Base-by-base conservation (phyloP, 1,140 invertebrate genomes). In the Pissodes strobi region DNA sequence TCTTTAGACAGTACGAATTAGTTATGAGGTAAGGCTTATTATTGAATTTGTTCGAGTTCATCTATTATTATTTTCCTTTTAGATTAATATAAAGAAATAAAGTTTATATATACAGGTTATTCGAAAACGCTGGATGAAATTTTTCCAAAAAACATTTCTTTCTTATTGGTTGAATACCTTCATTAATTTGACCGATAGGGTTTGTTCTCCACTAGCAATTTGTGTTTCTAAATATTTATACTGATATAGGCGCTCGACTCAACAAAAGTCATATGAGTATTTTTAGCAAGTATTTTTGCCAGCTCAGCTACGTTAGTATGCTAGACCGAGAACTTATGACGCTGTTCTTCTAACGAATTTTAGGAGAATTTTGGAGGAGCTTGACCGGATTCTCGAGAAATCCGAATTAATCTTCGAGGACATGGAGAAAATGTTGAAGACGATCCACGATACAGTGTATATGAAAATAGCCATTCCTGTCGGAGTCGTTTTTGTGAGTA, bases 1-100 rank as follows among this genome's bases (percentile, higher is more conserved):
- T 83, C 22, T 82, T 81, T 68, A 81, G 87, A 8, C 87, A 89
- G 66, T 83, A 85, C 66, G 87, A 89, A 73, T 76, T 87, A 51
- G 81, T 80, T 38, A 71, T 82, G 1, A 81, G 82, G 82, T 82
- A 53, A 46, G 46, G 13, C 46, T 18, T 41, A 52, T 13, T 39
- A 23, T 10, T 6, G 12, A 5, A 38, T 46, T 12, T 22, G 1
- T 46, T 3, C 4, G 9, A 5, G 25, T 27, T 27, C 25, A 27
- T 27, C 25, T 27, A 27, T 9, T 27, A 27, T 27, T 27, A 27
- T 27, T 27, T 5, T 27, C 25, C 3, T 27, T 27, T 5, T 43
- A n/a, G 3, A 43, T 15, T 43, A 43, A n/a, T 43, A n/a, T n/a
- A n/a, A 43, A 43, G 25, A 27, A 27, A 27, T 5, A 27, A 5